These are phyloP conservation scores for Brachionus rotundiformis DNA, from an alignment of 1,140 invertebrate genomes.

Conservation along the genomic window DNA sequence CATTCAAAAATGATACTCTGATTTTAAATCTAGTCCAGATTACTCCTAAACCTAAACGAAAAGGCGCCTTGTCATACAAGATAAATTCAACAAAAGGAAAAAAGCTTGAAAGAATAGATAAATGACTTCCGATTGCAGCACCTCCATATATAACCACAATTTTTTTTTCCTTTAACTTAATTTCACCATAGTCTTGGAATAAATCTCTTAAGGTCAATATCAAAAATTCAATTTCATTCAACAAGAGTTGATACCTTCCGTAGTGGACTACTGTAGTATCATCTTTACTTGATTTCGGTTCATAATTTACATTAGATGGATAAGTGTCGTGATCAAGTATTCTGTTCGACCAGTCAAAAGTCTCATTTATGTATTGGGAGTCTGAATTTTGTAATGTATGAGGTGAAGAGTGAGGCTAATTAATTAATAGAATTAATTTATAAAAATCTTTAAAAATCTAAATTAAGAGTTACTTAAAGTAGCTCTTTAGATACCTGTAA, in stretches of 20 bases:
- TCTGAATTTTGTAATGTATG: slow-evolving; percentile 23
- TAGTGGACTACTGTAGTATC: background rate
- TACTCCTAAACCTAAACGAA: background rate
- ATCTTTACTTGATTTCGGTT: background rate
- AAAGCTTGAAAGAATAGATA: background rate
- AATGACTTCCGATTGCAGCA: background rate
- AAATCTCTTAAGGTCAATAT: background rate
- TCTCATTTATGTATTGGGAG: background rate
- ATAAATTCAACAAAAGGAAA: slow-evolving; percentile 32
- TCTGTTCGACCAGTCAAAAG: background rate
- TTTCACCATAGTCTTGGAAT: background rate
- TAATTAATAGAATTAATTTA: too few species aligned
- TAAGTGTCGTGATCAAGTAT: slow-evolving; percentile 9
- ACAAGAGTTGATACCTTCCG: background rate
- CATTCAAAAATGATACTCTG: background rate
- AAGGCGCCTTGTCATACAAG: background rate
- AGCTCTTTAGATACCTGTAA: too few species aligned
- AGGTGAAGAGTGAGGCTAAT: background rate
- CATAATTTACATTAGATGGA: background rate
- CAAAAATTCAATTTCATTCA: slow-evolving; percentile 40
- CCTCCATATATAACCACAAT: slow-evolving; percentile 2
- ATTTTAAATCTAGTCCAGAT: background rate
- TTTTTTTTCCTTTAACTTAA: background rate
- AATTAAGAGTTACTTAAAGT: too few species aligned
- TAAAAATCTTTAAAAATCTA: too few species aligned